phyloP scores from a whole-genome alignment of 1,140 invertebrate genomes.

The Apocrypta bakeri region DNA sequence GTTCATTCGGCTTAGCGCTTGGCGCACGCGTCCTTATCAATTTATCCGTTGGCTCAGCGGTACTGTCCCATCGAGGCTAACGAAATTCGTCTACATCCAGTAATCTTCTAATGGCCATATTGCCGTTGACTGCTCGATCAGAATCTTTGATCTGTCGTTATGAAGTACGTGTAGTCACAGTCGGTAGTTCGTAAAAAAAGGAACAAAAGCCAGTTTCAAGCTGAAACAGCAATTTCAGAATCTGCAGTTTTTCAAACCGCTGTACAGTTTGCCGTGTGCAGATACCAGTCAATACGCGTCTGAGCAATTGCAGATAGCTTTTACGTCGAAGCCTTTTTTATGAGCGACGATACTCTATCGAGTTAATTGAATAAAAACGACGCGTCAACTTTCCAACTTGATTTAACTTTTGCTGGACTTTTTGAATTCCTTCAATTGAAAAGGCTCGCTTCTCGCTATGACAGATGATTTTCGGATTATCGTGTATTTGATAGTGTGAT shows the following conservation, averaged over 20 bases:
- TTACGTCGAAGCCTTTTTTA: not conserved
- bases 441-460: too few relatives aligned
- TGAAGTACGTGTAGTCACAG: too few relatives aligned
- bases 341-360: not conserved
- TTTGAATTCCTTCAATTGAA: not conserved
- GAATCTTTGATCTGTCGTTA: not conserved
- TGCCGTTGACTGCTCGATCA: not conserved
- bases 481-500: too few relatives aligned
- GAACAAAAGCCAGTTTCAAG: not conserved
- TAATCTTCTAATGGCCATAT: not conserved
- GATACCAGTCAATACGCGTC: not conserved
- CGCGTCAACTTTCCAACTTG: not conserved
- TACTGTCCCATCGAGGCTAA: not conserved
- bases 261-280: not conserved
- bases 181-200: too few relatives aligned
- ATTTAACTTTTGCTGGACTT: not conserved
- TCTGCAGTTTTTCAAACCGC: not conserved
- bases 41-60: not conserved
- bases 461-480: too few relatives aligned
- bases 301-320: not conserved
- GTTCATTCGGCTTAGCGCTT: not conserved
- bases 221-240: not conserved
- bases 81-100: not conserved
- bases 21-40: not conserved
- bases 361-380: not conserved